Conservation (phyloP, 2,888 invertebrate species). For the Athalia rosae region DNA sequence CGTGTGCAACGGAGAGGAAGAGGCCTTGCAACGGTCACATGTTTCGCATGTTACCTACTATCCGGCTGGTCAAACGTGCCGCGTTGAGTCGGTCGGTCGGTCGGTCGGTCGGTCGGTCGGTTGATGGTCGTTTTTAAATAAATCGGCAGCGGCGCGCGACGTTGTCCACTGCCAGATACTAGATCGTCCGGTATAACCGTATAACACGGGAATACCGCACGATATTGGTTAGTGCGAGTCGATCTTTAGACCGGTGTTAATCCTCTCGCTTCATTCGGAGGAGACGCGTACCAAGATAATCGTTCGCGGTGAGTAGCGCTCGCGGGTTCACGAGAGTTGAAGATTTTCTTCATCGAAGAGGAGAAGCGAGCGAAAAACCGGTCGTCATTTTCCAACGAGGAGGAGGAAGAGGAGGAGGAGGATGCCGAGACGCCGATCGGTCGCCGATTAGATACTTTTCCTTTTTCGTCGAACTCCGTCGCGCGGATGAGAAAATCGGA, state of each 20-base stretch:
- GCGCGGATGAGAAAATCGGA: too few relatives aligned
- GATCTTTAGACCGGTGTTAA: slow-evolving; percentile 19
- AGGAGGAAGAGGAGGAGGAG: too few relatives aligned
- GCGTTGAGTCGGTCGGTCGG: background rate
- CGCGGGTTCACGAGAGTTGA: too few relatives aligned
- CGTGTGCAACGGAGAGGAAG: background rate
- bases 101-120: too few relatives aligned
- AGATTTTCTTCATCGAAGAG: too few relatives aligned
- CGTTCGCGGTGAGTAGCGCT: too few relatives aligned
- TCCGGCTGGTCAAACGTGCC: background rate
- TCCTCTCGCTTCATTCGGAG: background rate
- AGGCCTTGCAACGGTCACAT: slow-evolving; percentile 40
- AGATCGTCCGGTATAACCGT: slow-evolving; percentile 26
- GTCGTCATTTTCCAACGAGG: too few relatives aligned
- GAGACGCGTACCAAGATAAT: background rate
- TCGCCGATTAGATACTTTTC: too few relatives aligned
- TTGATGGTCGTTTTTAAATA: slow-evolving; percentile 63
- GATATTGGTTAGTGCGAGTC: slow-evolving; percentile 6
- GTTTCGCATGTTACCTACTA: slow-evolving; percentile 3
- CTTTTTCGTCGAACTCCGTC: too few relatives aligned
- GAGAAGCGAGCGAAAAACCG: too few relatives aligned
- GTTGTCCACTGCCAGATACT: slow-evolving; percentile 36
- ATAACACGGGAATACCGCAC: background rate
- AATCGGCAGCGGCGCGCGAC: slow-evolving; percentile 52
- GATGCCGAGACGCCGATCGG: too few relatives aligned